These are phyloP conservation scores for Anneissia japonica DNA, from an alignment of 35 echinoderm and acorn worm species.

Conservation along the genomic window DNA sequence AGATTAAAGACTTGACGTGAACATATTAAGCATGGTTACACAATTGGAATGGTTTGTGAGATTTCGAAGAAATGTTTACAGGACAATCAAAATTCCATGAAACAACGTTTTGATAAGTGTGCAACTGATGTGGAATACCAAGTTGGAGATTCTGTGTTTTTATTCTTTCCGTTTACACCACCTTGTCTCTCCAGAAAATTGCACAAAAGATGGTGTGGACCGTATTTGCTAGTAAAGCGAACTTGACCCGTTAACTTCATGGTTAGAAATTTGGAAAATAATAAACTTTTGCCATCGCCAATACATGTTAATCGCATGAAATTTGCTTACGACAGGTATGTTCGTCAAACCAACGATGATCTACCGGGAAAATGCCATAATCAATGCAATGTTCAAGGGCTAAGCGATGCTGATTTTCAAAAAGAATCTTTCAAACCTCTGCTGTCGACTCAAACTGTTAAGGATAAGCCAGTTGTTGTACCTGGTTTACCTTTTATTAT, in stretches of 20 bases:
- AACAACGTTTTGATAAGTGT: neutral
- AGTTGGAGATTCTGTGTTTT: conserved; percentile 22
- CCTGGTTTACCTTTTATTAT: no score
- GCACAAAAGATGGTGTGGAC: conserved; percentile 6
- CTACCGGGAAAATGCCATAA: neutral
- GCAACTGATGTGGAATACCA: neutral
- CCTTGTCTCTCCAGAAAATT: conserved; percentile 20
- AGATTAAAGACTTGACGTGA: no score
- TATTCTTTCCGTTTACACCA: conserved; percentile 6
- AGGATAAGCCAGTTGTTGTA: no score
- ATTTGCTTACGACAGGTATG: conserved; percentile 30
- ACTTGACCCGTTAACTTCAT: conserved; percentile 17
- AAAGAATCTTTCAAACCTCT: no score
- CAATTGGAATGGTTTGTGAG: no score
- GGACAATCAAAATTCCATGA: neutral
- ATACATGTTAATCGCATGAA: conserved; percentile 33
- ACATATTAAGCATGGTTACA: no score
- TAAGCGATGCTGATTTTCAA: no score
- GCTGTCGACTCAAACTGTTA: no score
- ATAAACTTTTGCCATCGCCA: neutral
- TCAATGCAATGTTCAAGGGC: no score
- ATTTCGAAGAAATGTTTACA: no score
- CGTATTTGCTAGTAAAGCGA: conserved; percentile 10
- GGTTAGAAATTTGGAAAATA: conserved; percentile 28
- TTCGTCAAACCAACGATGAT: neutral